These are phyloP conservation scores for Philopedon plagiatum DNA, from an alignment of 2,888 invertebrate genomes.

Conservation along the genomic window DNA sequence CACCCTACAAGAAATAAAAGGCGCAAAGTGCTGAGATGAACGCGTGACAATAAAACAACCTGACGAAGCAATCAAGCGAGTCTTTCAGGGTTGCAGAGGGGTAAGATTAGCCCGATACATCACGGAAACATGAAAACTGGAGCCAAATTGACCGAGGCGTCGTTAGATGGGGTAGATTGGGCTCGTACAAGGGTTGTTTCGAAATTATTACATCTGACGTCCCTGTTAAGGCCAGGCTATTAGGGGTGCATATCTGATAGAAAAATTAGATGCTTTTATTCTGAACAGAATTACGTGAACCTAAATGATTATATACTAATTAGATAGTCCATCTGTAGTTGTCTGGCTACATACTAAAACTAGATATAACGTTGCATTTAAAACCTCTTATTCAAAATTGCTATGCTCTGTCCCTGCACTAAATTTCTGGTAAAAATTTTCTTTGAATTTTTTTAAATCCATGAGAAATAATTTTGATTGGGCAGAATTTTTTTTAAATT, in stretches of 20 bases:
- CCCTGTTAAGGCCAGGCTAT: background rate
- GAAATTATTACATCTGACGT: slow-evolving; percentile 34
- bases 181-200: slow-evolving; percentile 36
- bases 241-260: slow-evolving; percentile 1
- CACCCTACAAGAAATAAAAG: slow-evolving; percentile 53
- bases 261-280: background rate
- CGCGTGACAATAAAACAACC: slow-evolving; percentile 67
- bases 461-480: no score
- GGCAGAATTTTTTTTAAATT: no score
- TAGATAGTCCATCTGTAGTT: no score
- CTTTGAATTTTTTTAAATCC: no score
- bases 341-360: no score
- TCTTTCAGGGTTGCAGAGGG: slow-evolving; percentile 56
- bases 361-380: no score
- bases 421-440: no score
- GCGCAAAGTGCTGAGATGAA: slow-evolving; percentile 61
- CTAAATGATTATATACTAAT: no score
- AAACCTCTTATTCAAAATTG: no score
- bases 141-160: slow-evolving; percentile 51
- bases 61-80: slow-evolving; percentile 68
- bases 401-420: no score
- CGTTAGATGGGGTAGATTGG: slow-evolving; percentile 52
- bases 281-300: no score
- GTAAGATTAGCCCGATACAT: slow-evolving; percentile 67
- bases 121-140: slow-evolving; percentile 59